Base-by-base conservation (phyloP, 2,888 invertebrate species). In the Monochamus alternatus region DNA sequence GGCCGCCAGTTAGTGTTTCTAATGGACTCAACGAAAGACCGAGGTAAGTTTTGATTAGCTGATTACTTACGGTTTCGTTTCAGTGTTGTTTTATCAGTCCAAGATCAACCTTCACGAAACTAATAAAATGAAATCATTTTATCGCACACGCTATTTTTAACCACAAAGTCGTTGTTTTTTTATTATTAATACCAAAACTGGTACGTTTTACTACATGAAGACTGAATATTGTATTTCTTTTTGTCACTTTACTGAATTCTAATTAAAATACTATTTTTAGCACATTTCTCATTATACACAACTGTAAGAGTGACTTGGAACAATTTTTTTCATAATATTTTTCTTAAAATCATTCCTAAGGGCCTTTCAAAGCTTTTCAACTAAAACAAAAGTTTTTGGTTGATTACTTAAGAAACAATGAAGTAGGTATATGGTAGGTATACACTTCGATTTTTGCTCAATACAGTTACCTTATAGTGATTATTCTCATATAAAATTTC, bases 1-100 rank as follows among this genome's bases (percentile, higher is more conserved):
- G 88, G 60, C 78, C 87, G 14, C 84, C 87, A 12, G 81, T 83
- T 63, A 85, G 84, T 70, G 83, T 87, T 31, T 82, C 86, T 10
- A 89, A 89, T 83, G 88, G 88, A 60, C 77, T 87, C 5, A 83
- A 67, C 60, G 84, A 85, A 75, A 82, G 87, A 78, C 88, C 89
- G 9, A 86, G 88, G 89, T 84, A 58, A 31, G 30, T 74, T 62
- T 64, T 75, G 59, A 60, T 71, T 74, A 66, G 38, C 32, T 38
- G 47, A 64, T 67, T 66, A 32, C 38, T 58, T 14, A n/a, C 32
- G 7, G 22, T 58, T 70, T 66, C 55, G 67, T 66, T 75, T 63
- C 71, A 70, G 60, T 47, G 66, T 70, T 66, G 64, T 60, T 64
- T 73, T 77, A 77, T 77, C 75, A 14, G 75, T 38, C 47, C 52